Evolutionary conservation across 1,140 invertebrate genomes (phyloP), one percentile per base, ranked within the genome.

Genomic region (Euura saliciscinereae): DNA sequence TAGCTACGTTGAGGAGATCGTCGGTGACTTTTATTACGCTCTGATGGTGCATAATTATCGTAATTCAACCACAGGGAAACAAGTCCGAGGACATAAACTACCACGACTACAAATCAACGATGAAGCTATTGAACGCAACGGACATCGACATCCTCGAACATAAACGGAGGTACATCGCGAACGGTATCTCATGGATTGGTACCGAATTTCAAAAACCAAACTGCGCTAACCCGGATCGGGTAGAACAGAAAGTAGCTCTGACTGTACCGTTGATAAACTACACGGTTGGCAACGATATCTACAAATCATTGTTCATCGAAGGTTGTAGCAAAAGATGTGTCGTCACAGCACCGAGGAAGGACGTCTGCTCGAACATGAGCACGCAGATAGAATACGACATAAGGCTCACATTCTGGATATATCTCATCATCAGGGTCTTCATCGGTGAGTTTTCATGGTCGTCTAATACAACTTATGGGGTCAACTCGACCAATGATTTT

Each of bases 341-440:
- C 8, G 83, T 89, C 0, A 89, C 89, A 0, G 86, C 85, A 5
- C 88, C 89, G 1, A 86, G 93, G 43, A 83, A 84, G 10, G 78
- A 84, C 42, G 82, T 94, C 1, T 94, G 93, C 78, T 88, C 88
- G 0, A 94, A 94, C 78, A 78, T 77, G 44, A 84, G 91, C 46
- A 88, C 87, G 70, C 81, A 88, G 4, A 84, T 91, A 6, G 91
- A 92, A 73, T 87, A 91, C 65, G 90, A 94, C 77, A 88, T 92
- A 2, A 80, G 84, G 3, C 77, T 94, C 6, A 95, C 94, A 0
- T 95, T 95, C 80, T 95, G 94, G 93, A 78, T 91, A 2, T 96
- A 95, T 79, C 88, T 94, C n/a, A 82, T 87, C 43, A 89, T 94
- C 3, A 88, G 94, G 69, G 91, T 95, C 3, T 91, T 94, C 74